Conservation (phyloP, 2,113 vertebrate species). For the Chamaetylas fuelleborni region DNA sequence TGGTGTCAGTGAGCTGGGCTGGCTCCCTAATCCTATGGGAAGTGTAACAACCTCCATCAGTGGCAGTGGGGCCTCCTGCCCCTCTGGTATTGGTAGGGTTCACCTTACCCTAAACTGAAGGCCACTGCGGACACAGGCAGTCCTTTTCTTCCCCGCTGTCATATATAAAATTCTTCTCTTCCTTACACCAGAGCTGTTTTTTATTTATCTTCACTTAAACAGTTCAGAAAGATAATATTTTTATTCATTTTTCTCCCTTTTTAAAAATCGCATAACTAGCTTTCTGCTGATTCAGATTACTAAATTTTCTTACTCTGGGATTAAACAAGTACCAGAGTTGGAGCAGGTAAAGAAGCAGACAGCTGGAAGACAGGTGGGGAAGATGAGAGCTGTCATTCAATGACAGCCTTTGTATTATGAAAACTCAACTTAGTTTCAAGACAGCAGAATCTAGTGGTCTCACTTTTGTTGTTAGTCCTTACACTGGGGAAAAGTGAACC, state of each 20-base stretch:
- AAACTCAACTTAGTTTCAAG: not conserved
- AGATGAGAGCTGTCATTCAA: not conserved
- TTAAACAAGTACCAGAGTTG: not conserved
- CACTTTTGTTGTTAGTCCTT: not conserved
- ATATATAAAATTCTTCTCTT: not conserved
- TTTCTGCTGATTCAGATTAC: not conserved
- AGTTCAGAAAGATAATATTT: not conserved
- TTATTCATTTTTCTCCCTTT: not conserved
- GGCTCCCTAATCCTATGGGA: rapidly evolving
- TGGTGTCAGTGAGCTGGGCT: not conserved
- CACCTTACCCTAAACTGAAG: not conserved
- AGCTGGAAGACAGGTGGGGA: not conserved
- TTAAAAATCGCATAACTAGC: not conserved
- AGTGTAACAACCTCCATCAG: rapidly evolving
- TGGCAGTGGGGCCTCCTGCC: not conserved
- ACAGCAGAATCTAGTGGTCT: not conserved
- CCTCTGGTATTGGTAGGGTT: not conserved
- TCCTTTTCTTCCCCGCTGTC: not conserved
- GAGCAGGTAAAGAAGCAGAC: not conserved
- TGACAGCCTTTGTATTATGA: not conserved
- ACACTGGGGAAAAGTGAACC: not conserved
- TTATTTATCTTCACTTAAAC: not conserved
- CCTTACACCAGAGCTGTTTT: not conserved
- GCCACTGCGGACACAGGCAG: not conserved
- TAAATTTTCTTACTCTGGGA: not conserved